Percentiles rank a stretch among this genome's conserved stretches.
phyloP scores from a whole-genome alignment of 1,140 invertebrate genomes.

The Hormaphis cornu region DNA sequence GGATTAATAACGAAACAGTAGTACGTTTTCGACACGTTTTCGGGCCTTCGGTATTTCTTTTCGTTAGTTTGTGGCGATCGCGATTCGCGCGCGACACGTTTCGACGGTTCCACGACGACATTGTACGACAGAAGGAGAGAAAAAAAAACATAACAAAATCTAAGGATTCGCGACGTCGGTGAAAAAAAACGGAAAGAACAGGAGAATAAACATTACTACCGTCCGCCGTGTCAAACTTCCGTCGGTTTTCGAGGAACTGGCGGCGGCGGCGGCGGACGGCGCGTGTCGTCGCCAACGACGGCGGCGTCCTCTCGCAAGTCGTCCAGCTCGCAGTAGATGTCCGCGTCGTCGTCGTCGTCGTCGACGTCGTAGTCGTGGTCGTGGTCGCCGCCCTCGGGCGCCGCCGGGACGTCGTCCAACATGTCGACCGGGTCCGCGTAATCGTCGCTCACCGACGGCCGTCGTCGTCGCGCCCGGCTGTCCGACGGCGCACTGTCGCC shows the following conservation, averaged over 20 bases:
- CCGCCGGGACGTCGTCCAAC: slow-evolving; percentile 46
- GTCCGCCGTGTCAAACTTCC: not conserved
- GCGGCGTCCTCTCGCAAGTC: not conserved
- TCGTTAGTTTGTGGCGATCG: too few relatives aligned
- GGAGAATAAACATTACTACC: not conserved
- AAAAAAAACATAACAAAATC: too few relatives aligned
- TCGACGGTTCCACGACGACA: too few relatives aligned
- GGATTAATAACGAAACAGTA: too few relatives aligned
- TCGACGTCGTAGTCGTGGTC: not conserved
- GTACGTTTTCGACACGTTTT: too few relatives aligned
- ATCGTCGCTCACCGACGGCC: slow-evolving; percentile 43
- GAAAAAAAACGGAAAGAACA: too few relatives aligned
- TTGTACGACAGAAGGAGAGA: too few relatives aligned
- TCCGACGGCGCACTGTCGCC: slow-evolving; percentile 45
- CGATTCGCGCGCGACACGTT: too few relatives aligned
- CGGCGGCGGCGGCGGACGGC: not conserved
- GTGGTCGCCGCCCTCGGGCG: not conserved
- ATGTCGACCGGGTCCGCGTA: slow-evolving; percentile 48
- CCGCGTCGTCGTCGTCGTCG: not conserved
- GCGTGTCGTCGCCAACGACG: not conserved
- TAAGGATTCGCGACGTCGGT: too few relatives aligned
- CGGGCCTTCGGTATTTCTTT: too few relatives aligned
- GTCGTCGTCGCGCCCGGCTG: slow-evolving; percentile 34
- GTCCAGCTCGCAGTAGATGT: slow-evolving; percentile 14
- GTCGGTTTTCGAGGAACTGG: not conserved